Evolutionary conservation across 2,113 vertebrate species (phyloP), one percentile per base, ranked within the genome.

Genomic region (Trichomycterus rosablanca): DNA sequence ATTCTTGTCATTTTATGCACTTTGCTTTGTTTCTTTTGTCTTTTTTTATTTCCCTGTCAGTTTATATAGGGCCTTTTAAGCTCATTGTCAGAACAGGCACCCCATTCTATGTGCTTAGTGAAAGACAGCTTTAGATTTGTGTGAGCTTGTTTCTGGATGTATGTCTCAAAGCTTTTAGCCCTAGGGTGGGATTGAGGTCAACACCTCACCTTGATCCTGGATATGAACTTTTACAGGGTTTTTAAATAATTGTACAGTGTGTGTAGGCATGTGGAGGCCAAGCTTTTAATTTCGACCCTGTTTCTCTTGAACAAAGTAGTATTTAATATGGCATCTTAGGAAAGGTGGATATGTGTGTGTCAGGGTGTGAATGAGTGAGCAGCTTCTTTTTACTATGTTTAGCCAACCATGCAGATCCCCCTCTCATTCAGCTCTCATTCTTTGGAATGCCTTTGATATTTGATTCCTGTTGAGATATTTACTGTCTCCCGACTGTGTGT

Each of bases 391-490:
- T 39, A 35, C 49, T 23, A 7, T 34, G 2, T 15, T 63, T 42
- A 46, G 7, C 16, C 14, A 18, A 35, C 32, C 42, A 19, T 64
- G 42, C 30, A 45, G n/a, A n/a, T n/a, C n/a, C n/a, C n/a, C n/a
- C n/a, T n/a, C n/a, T n/a, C n/a, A n/a, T n/a, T n/a, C n/a, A n/a
- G n/a, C 46, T 42, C 35, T 12, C 39, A 66, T 19, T 66, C 19
- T 42, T n/a, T n/a, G 58, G 59, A 72, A 67, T 67, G 52, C 28
- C 58, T 72, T 72, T 72, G 70, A 63, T 72, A 48, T 63, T 2
- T 22, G 23, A 55, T 11, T 16, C 45, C 23, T 58, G 16, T 65
- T 55, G 51, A 35, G 51, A 45, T 51, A n/a, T n/a, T n/a, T n/a
- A n/a, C n/a, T n/a, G n/a, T n/a, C n/a, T n/a, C n/a, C n/a, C n/a